phyloP scores from a whole-genome alignment of 2,797 vertebrate genomes.

The Anomalospiza imberbis region DNA sequence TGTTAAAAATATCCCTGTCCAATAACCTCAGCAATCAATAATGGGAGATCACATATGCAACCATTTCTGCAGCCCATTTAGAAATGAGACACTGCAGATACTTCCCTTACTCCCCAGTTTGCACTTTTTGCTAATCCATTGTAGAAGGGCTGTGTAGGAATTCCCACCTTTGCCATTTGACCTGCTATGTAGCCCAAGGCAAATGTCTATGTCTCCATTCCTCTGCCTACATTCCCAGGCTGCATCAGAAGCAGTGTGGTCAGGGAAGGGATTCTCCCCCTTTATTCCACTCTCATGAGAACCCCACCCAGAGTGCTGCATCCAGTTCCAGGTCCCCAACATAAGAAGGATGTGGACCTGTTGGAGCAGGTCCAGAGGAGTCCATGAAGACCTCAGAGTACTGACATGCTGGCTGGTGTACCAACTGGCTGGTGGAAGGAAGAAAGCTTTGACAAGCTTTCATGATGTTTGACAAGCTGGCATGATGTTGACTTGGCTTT shows the following conservation, averaged over 20 bases:
- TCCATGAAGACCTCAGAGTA: background rate
- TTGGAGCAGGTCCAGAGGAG: background rate
- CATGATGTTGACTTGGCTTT: background rate
- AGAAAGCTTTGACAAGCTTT: background rate
- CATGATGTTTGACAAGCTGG: background rate
- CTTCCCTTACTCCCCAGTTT: background rate
- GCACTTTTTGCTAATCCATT: fast-evolving
- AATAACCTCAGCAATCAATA: background rate
- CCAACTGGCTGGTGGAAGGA: background rate
- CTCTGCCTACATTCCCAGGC: background rate
- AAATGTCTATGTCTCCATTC: fast-evolving
- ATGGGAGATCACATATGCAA: background rate
- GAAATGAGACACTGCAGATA: background rate
- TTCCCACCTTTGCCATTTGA: background rate
- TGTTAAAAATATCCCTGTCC: background rate
- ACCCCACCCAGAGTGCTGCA: background rate
- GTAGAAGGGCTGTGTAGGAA: background rate
- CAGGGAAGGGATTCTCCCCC: background rate
- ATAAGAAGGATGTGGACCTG: background rate
- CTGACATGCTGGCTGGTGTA: fast-evolving
- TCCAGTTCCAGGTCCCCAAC: fast-evolving
- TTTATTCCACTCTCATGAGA: background rate
- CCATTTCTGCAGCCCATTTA: background rate
- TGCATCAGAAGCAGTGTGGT: background rate
- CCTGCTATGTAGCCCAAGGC: background rate